Percentiles rank a stretch among this genome's conserved stretches.
Evolutionary conservation across 2,888 invertebrate genomes (phyloP).

Genomic region (Eretmocerus hayati): DNA sequence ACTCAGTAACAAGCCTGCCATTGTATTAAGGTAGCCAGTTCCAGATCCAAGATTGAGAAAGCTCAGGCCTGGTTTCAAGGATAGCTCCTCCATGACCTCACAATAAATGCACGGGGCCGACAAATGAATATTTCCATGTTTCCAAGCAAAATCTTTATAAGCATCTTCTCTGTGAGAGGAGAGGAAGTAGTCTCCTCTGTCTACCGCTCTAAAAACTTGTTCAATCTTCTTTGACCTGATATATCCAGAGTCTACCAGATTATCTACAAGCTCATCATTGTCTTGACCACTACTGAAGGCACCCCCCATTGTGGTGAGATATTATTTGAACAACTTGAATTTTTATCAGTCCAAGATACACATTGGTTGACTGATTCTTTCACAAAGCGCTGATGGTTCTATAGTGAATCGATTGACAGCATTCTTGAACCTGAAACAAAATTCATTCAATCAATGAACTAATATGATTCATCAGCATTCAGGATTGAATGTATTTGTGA

Average conservation of each 20-base stretch:
- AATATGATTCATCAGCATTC: too few species aligned
- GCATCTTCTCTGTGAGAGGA: conserved; percentile 58
- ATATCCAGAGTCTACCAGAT: conserved; percentile 67
- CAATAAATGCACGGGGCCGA: conserved; percentile 88
- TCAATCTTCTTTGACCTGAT: conserved; percentile 66
- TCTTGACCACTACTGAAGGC: conserved; percentile 73
- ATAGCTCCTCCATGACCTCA: conserved; percentile 75
- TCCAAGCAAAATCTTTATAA: conserved; percentile 80
- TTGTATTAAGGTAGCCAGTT: conserved; percentile 83
- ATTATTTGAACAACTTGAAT: too few species aligned
- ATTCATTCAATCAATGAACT: too few species aligned
- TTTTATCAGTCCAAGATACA: too few species aligned
- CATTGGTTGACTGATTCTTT: too few species aligned
- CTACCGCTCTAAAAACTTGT: conserved; percentile 73
- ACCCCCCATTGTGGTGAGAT: conserved; percentile 84
- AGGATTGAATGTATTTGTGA: too few species aligned
- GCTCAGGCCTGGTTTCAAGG: conserved; percentile 65
- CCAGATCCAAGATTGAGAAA: conserved; percentile 91
- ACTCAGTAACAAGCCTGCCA: conserved; percentile 75
- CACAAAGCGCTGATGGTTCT: too few species aligned
- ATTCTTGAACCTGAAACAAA: too few species aligned
- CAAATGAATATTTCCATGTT: conserved; percentile 71
- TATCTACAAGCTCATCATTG: conserved; percentile 81
- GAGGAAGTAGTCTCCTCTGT: conserved; percentile 74
- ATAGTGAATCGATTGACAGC: too few species aligned